These are phyloP conservation scores for Chiroxiphia lanceolata DNA, from an alignment of 2,797 vertebrate species.

Conservation along the genomic window DNA sequence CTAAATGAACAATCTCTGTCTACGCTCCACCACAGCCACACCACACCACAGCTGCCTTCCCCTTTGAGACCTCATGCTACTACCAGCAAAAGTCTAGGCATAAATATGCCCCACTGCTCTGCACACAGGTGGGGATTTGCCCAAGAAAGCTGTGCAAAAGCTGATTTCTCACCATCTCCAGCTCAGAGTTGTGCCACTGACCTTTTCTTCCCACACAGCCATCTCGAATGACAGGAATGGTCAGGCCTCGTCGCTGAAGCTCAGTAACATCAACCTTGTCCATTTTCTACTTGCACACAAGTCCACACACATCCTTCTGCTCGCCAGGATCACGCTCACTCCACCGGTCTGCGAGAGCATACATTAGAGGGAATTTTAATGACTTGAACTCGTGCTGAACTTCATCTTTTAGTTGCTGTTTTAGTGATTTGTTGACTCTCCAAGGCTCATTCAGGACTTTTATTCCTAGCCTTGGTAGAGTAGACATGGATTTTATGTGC, in stretches of 20 bases:
- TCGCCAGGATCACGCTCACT: neutral
- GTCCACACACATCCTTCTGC: neutral
- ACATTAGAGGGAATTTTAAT: constrained; percentile 65
- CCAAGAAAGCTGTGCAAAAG: neutral
- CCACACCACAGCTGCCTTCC: neutral
- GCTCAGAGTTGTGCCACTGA: neutral
- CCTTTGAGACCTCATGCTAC: neutral
- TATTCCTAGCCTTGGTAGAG: constrained; percentile 33
- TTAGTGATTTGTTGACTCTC: constrained; percentile 66
- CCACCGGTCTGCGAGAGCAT: neutral
- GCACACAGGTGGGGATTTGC: neutral
- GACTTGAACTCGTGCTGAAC: constrained; percentile 53
- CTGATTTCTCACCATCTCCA: neutral
- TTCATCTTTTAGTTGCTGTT: constrained; percentile 55
- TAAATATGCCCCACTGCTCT: neutral
- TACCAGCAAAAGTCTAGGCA: neutral
- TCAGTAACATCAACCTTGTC: constrained; percentile 50
- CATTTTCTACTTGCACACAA: constrained; percentile 2
- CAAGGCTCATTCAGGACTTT: constrained; percentile 43
- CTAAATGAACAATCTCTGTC: neutral
- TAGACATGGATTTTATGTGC: constrained; percentile 50
- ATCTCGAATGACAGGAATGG: constrained; percentile 1
- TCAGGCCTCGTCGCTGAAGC: constrained; percentile 18
- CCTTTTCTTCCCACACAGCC: neutral
- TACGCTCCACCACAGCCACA: neutral